A percentile compares a stretch with the other conserved stretches of the same genome.
phyloP scores from a whole-genome alignment of 2,888 invertebrate genomes.

The Frankliniella fusca region DNA sequence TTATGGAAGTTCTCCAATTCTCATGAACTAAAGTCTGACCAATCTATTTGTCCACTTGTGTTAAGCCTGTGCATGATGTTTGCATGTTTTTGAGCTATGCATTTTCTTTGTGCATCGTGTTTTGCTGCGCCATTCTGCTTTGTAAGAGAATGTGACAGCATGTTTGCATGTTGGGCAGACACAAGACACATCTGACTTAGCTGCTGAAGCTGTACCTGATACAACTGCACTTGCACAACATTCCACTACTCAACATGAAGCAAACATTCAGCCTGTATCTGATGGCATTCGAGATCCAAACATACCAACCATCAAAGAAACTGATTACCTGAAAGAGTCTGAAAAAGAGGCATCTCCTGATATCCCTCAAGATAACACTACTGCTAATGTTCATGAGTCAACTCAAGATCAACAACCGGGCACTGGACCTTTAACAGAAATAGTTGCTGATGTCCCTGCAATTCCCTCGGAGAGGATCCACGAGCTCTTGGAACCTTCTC shows the following conservation, averaged over 20 bases:
- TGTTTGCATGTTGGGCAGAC: constrained; percentile 19
- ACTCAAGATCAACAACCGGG: neutral
- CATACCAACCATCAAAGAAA: neutral
- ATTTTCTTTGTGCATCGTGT: neutral
- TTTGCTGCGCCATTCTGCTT: neutral
- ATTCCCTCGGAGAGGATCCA: neutral
- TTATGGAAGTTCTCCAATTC: no score
- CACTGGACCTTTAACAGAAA: neutral
- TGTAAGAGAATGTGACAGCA: constrained; percentile 3
- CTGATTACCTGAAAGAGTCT: neutral
- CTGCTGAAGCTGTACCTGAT: constrained; percentile 3
- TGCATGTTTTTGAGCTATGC: no score
- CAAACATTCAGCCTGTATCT: neutral
- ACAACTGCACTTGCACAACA: constrained; percentile 7
- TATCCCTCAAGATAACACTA: neutral
- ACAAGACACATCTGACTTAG: neutral
- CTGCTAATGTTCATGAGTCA: neutral
- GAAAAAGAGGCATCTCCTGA: neutral
- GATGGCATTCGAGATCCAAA: neutral
- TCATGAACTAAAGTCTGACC: neutral
- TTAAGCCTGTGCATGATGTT: neutral
- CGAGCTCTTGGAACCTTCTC: neutral
- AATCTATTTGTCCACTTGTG: neutral
- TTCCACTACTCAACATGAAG: neutral
- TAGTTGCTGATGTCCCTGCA: neutral